Evolutionary conservation across 2,113 vertebrate genomes (phyloP).

Genomic region (Gnathonemus longibarbis): DNA sequence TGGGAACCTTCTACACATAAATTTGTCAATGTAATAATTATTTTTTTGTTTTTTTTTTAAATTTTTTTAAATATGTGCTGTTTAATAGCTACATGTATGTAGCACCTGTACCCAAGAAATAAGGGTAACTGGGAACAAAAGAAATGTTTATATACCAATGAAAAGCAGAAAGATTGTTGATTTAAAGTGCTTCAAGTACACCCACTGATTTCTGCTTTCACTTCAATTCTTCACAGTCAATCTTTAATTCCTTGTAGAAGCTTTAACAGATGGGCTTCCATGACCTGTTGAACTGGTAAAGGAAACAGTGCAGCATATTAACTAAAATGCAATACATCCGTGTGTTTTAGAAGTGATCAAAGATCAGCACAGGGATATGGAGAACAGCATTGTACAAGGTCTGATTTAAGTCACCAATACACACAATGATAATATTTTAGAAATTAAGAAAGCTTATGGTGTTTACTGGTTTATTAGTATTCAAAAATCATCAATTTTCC

Average conservation of each 20-base stretch:
- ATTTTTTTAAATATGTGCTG: neutral
- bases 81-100: neutral
- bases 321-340: neutral
- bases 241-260: conserved; percentile 90
- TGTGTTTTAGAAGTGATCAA: neutral
- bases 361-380: neutral
- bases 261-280: conserved; percentile 86
- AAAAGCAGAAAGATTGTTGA: neutral
- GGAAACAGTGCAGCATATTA: neutral
- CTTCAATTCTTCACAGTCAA: conserved; percentile 43
- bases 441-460: neutral
- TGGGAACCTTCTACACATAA: neutral
- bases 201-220: neutral
- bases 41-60: neutral
- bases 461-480: neutral
- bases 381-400: neutral
- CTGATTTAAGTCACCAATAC: neutral
- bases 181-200: conserved; percentile 5
- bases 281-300: conserved; percentile 88
- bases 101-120: neutral
- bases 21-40: neutral
- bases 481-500: neutral
- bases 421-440: neutral
- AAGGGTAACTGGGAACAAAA: neutral
- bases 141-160: neutral